Percentiles rank a stretch among this genome's conserved stretches.
Evolutionary conservation across 2,797 vertebrate genomes (phyloP).

Genomic region (Odontamblyopus lacepedii): DNA sequence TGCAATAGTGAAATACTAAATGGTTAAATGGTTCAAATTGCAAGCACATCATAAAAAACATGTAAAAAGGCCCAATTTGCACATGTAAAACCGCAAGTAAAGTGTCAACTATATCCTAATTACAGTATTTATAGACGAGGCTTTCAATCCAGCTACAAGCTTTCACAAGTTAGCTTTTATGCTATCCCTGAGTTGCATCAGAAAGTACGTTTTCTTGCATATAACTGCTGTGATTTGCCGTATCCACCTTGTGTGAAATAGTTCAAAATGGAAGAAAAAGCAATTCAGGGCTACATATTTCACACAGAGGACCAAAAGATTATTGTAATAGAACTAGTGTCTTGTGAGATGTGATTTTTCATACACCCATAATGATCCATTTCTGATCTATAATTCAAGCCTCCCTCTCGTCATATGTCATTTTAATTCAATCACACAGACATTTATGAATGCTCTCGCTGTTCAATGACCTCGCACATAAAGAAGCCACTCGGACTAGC

Average conservation of each 20-base stretch:
- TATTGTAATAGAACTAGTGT: constrained; percentile 10
- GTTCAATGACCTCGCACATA: not conserved
- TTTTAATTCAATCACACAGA: not conserved
- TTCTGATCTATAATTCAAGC: not conserved
- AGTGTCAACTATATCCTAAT: too few relatives aligned
- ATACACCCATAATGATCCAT: constrained; percentile 5
- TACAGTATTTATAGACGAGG: not conserved
- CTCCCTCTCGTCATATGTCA: not conserved
- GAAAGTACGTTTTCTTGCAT: not conserved
- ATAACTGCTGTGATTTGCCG: not conserved
- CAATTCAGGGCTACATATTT: not conserved
- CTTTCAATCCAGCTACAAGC: not conserved
- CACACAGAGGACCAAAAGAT: not conserved
- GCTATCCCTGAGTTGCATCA: not conserved
- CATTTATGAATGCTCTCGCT: not conserved
- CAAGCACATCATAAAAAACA: not conserved
- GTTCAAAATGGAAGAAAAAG: not conserved
- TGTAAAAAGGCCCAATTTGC: not conserved
- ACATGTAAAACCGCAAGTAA: too few relatives aligned
- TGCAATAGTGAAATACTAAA: too few relatives aligned
- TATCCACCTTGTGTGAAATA: not conserved
- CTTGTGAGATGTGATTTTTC: not conserved
- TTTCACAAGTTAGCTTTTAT: not conserved
- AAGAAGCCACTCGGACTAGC: not conserved
- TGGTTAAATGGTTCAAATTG: not conserved